A percentile compares a stretch with the other conserved stretches of the same genome.
Conservation (phyloP, 2,888 invertebrate genomes). For the Ormyrus nitidulus region DNA sequence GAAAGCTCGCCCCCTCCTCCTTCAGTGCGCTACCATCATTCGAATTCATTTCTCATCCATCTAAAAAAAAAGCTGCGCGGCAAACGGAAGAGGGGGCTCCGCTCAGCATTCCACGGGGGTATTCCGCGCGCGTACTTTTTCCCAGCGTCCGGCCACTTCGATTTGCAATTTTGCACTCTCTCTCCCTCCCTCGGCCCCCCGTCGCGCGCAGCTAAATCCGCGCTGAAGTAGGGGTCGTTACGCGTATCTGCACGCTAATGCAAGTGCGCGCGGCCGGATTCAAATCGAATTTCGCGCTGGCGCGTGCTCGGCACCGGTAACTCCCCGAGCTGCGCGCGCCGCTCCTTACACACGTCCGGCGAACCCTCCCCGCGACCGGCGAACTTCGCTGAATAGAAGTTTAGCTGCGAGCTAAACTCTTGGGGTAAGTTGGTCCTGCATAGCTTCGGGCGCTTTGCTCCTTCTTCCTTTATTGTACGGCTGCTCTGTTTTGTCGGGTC, state of each 20-base stretch:
- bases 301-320: conserved; percentile 58
- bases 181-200: not conserved
- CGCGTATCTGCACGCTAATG: conserved; percentile 41
- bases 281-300: conserved; percentile 61
- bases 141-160: not conserved
- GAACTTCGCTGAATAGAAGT: conserved; percentile 51
- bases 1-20: no score
- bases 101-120: not conserved
- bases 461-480: conserved; percentile 11
- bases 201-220: conserved; percentile 36
- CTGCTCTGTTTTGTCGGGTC: no score
- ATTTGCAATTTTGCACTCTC: conserved; percentile 27
- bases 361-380: not conserved
- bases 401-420: conserved; percentile 47
- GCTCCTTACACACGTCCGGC: not conserved
- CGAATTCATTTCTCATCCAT: no score
- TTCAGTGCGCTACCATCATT: no score
- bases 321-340: conserved; percentile 26
- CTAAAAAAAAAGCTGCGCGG: no score
- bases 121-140: not conserved
- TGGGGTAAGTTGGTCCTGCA: conserved; percentile 38
- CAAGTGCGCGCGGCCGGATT: conserved; percentile 44
- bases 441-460: conserved; percentile 25
- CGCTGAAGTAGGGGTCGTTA: conserved; percentile 58
- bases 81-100: no score